Base-by-base conservation (phyloP, 1,140 invertebrate species). In the Diachasmimorpha longicaudata region DNA sequence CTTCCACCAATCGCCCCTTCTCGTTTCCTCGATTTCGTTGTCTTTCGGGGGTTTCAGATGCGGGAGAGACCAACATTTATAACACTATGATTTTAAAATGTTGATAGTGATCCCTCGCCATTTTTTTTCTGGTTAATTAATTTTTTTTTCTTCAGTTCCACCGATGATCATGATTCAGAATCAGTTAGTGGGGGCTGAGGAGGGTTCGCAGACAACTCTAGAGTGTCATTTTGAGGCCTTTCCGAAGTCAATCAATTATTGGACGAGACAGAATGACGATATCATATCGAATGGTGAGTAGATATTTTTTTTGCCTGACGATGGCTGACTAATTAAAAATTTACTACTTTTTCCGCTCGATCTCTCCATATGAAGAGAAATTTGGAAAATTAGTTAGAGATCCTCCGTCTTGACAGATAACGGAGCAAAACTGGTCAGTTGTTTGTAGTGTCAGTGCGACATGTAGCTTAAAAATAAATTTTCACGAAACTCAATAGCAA, bases 161-260 rank as follows among this genome's bases (percentile, higher is more conserved):
- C 95, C 95, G 4, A 95, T 95, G 91, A 95, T 96, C 77, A 93
- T 91, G 82, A 94, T 96, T 76, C 93, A 92, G 80, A 95, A 95
- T 88, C 95, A 96, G 83, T 85, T 96, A 36, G 94, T 96, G 4
- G 95, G 94, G 1, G 94, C 93, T 6, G 92, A 92, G 31, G 88
- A 94, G 74, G 94, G 93, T 9, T 92, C 95, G 74, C 90, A 92
- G 80, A 90, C 95, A 78, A 93, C 93, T 0, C 85, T 96, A 68
- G 95, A 96, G 81, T 97, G 96, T 81, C 91, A 93, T 79, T 95
- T 94, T 0, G 95, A 97, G 85, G 95, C 95, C 0, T 96, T 92
- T 90, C 95, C 96, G 0, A 95, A 95, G 83, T 95, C 95, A 21
- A 95, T 96, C 69, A 96, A 95, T 84, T 96, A 95, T 84, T 96